Base-by-base conservation (phyloP, 1,140 invertebrate species). In the Hestina assimilis region DNA sequence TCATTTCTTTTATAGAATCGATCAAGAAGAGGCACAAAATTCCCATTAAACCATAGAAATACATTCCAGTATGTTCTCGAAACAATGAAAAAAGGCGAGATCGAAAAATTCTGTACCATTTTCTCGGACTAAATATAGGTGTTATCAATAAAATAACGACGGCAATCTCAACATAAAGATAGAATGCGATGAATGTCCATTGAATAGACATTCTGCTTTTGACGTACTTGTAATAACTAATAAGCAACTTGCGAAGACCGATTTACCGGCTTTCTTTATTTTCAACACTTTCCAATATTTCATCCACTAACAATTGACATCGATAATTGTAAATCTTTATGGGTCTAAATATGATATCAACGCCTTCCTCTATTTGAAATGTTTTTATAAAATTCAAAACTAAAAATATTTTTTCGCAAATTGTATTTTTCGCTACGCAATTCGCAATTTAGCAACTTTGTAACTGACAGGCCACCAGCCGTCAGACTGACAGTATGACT, bases 1-100 rank as follows among this genome's bases (percentile, higher is more conserved):
- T 77, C 71, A 89, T 89, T 59, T 89, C 87, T 65, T 83, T 75
- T 12, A 87, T 65, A 19, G 87, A 79, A 62, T 89, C 87, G 5
- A 87, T 35, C 19, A 88, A 61, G 24, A 89, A 86, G 40, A 89
- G 20, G 46, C 63, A 51, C 26, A 89, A 58, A 21, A 86, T 68
- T n/a, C 72, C 72, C 4, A 86, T 59, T 12, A 84, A 62, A 4
- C 79, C 71, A 33, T 81, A 87, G 51, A 89, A 87, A 59, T 89
- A 88, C 7, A 80, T 53, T 29, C 67, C 69, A 3, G 74, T 77
- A 55, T 79, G 63, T 20, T 79, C 48, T 43, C 68, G 66, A 47
- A 88, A 72, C 43, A 76, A 69, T 12, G 63, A 56, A 55, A 87
- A 82, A 14, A 89, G 53, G 15, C 76, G 62, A 3, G 83, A 84